phyloP scores from a whole-genome alignment of 2,113 vertebrate species.

The Grallaria varia region DNA sequence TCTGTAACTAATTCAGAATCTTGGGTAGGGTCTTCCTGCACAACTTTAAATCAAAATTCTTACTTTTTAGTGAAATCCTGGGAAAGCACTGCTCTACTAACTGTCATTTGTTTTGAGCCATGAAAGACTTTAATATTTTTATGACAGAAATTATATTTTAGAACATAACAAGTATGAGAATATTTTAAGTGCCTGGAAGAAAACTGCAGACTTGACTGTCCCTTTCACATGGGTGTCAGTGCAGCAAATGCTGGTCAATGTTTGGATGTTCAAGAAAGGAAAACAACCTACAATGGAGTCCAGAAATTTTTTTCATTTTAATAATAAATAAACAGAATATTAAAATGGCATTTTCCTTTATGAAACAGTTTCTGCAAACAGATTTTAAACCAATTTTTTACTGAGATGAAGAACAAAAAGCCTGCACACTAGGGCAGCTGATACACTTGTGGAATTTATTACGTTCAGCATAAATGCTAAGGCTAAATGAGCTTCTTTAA shows the following conservation, averaged over 20 bases:
- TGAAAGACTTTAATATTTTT: not conserved
- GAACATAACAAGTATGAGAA: not conserved
- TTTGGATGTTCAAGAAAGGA: fast-evolving
- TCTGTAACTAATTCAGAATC: not conserved
- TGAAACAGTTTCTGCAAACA: slow-evolving; percentile 1
- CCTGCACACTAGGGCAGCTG: slow-evolving; percentile 61
- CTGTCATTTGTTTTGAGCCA: not conserved
- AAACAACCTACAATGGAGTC: not conserved
- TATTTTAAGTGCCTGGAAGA: not conserved
- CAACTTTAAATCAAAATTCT: not conserved
- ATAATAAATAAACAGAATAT: slow-evolving; percentile 1
- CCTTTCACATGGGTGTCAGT: not conserved
- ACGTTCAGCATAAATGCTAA: slow-evolving; percentile 71
- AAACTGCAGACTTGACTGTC: not conserved
- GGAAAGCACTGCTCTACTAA: not conserved
- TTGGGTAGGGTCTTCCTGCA: not conserved
- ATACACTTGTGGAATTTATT: slow-evolving; percentile 78
- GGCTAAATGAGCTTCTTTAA: slow-evolving; percentile 83
- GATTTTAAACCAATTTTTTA: slow-evolving; percentile 52
- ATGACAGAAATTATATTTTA: not conserved
- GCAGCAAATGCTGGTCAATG: not conserved
- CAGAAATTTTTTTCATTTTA: not conserved
- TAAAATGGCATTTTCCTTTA: slow-evolving; percentile 32
- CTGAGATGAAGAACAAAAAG: slow-evolving; percentile 63
- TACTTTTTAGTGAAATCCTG: not conserved